Percentiles rank a stretch among this genome's conserved stretches.
Evolutionary conservation across 1,140 invertebrate genomes (phyloP).

Genomic region (Papilio aristodemus): DNA sequence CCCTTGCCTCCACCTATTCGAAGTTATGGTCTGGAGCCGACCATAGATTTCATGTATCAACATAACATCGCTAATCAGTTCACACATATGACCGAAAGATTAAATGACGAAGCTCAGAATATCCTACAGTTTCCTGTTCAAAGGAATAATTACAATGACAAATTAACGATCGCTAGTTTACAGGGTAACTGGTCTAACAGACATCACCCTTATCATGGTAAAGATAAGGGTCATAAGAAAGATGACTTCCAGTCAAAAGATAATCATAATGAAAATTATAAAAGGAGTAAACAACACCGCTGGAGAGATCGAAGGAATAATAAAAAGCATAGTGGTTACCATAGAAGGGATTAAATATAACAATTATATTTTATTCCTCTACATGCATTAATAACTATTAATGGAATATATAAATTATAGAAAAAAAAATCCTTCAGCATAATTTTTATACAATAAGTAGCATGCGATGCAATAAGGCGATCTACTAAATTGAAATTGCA

Average conservation of each 20-base stretch:
- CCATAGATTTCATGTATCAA: conserved; percentile 54
- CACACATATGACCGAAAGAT: conserved; percentile 63
- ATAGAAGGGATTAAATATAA: conserved; percentile 48
- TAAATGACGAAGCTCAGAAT: conserved; percentile 48
- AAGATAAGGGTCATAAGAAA: conserved; percentile 52
- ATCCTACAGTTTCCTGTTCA: conserved; percentile 39
- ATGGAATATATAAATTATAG: too few relatives aligned
- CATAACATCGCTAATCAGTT: conserved; percentile 59
- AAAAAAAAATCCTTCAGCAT: too few relatives aligned
- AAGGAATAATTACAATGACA: conserved; percentile 50
- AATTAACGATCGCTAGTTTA: conserved; percentile 68
- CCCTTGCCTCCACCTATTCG: conserved; percentile 60
- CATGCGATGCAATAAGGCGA: not conserved
- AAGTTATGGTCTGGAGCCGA: conserved; percentile 55
- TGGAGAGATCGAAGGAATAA: conserved; percentile 57
- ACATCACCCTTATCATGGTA: conserved; percentile 64
- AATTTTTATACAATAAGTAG: too few relatives aligned
- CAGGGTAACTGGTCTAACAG: conserved; percentile 75
- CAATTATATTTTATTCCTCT: not conserved
- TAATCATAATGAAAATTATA: conserved; percentile 43
- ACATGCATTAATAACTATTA: too few relatives aligned
- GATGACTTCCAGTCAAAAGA: conserved; percentile 51
- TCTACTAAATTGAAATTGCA: not conserved
- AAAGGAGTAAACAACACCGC: conserved; percentile 42
- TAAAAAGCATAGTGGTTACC: conserved; percentile 51